Base-by-base conservation (phyloP, 1,140 invertebrate genomes). In the Brachionus rubens region DNA sequence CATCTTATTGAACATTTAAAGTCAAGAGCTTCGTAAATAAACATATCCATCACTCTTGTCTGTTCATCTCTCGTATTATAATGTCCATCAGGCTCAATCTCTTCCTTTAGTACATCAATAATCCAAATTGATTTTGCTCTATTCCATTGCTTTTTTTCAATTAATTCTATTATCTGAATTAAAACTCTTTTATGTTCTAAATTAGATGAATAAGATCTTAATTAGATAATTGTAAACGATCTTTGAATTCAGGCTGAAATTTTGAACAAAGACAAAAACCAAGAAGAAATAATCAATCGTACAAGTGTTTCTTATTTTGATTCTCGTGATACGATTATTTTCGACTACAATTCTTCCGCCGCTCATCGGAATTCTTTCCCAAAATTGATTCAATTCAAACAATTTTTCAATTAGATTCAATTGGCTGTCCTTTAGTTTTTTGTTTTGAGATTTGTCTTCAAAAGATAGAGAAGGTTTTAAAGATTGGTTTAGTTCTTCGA, bases 111-210 rank as follows among this genome's bases (percentile, higher is more conserved):
- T 28, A 56, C 52, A 56, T 56, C 52, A 26, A 56, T 28, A 26
- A 54, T 59, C 14, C 54, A 33, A 30, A 59, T 59, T 16, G 54
- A 59, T 19, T 59, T 59, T 16, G 54, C 28, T 36, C 30, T 59
- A 36, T 59, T 59, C 54, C 54, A 59, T 33, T 59, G 54, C 19
- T 59, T 59, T 33, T 33, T 59, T 33, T 56, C 28, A 56, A 56
- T 56, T 28, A 28, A 30, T 14, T 28, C n/a, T 12, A 56, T 28
- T 14, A 56, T 56, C 30, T 56, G 21, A 33, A 24, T 28, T 28
- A 56, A 28, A 56, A 28, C 26, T 28, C 1, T 28, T 56, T 2
- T 56, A 28, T 30, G 30, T 30, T 26, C 24, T 28, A 56, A 28
- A 56, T 30, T 28, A n/a, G n/a, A n/a, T n/a, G n/a, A n/a, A n/a